Conservation (phyloP, 2,888 invertebrate genomes). For the Rotaria magnacalcarata region DNA sequence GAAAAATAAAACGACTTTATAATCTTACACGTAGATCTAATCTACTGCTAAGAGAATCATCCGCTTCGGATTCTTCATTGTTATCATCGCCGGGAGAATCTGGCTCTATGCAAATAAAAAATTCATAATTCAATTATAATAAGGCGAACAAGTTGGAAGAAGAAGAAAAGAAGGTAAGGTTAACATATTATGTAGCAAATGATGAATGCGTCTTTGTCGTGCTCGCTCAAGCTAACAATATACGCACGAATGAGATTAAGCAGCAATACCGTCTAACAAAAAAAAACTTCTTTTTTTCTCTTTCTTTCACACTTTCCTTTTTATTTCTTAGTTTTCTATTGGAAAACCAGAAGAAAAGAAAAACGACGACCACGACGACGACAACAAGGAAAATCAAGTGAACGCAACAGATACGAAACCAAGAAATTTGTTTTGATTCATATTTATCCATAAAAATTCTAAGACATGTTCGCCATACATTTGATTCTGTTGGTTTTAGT, state of each 20-base stretch:
- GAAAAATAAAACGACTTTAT: neutral
- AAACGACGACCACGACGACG: neutral
- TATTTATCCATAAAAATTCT: neutral
- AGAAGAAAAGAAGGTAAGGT: neutral
- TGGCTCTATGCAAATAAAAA: neutral
- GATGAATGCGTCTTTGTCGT: constrained; percentile 16
- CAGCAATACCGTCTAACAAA: neutral
- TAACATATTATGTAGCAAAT: neutral
- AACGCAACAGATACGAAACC: too few species aligned
- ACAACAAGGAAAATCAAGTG: neutral
- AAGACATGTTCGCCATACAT: neutral
- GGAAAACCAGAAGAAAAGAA: neutral
- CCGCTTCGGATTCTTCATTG: neutral
- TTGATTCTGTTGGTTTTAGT: neutral
- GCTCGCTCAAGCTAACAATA: neutral
- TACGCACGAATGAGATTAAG: neutral
- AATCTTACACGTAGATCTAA: neutral
- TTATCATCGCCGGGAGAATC: neutral
- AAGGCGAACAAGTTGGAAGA: too few species aligned
- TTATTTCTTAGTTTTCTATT: neutral
- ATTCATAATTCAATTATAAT: neutral
- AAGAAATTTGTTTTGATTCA: neutral
- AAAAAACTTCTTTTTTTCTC: neutral
- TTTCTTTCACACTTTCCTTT: neutral
- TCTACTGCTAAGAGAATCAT: neutral